Base-by-base conservation (phyloP, 2,113 vertebrate genomes). In the Psammodynastes pulverulentus region DNA sequence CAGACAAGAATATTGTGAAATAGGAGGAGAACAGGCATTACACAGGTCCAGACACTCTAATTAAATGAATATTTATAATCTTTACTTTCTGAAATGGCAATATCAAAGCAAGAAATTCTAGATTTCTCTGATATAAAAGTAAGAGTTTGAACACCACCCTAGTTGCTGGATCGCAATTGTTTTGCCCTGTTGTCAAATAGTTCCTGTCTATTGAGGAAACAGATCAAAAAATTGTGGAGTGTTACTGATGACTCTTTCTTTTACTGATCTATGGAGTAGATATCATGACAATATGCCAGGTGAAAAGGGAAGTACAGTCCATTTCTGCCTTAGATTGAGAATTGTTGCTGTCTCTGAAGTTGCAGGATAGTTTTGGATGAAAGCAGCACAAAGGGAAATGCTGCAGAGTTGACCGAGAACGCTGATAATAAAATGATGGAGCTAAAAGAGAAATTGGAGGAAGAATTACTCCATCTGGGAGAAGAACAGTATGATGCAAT, bases 371-470 rank as follows among this genome's bases (percentile, higher is more conserved):
- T 89, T 0, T 0, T 88, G 0, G 93, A 96, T 39, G 97, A 97
- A 2, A 4, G n/a, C 19, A 93, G 87, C 4, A 9, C 86, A 0
- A 92, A 84, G 48, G 49, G 46, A 24, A 34, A 39, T 2, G 48
- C 79, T 19, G 92, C 43, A 0, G 96, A 97, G 84, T 54, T 58
- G 9, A 86, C 94, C 1, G 97, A 97, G 53, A 91, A 87, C 10
- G 6, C 87, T 0, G 95, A 97, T 1, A 0, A 51, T 34, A 93
- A 6, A 2, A 49, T 96, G 0, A 0, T 91, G 45, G 98, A 99
- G 86, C 97, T 98, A 95, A 98, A 97, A 94, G 97, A 97, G 21
- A 98, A 97, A 92, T 96, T 99, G 97, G 97, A 98, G 94, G 88
- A 54, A 10, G 98, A 99, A 92, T 97, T 99, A 46, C 95, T 96